Conservation (phyloP, 2,113 vertebrate genomes). For the Hipposideros armiger region DNA sequence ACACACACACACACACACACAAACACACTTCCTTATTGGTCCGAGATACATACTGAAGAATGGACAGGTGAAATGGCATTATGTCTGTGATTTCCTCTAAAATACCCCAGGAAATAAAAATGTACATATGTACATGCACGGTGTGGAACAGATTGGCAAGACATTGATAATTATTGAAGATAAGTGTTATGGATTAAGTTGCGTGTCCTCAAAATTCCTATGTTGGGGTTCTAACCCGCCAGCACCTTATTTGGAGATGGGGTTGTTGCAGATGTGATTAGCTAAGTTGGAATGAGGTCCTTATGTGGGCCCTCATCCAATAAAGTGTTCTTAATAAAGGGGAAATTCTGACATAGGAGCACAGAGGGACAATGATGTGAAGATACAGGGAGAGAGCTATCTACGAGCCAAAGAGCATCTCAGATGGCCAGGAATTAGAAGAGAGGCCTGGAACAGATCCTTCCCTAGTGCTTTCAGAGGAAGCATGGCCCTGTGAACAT, state of each 20-base stretch:
- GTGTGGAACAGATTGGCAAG: background rate
- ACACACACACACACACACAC: background rate
- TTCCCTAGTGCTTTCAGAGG: background rate
- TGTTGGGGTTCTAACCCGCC: background rate
- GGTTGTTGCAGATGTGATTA: background rate
- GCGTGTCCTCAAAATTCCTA: background rate
- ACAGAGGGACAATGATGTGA: background rate
- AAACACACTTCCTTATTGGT: background rate
- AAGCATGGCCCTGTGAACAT: accelerated
- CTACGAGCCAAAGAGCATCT: background rate
- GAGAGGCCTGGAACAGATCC: background rate
- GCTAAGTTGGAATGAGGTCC: background rate
- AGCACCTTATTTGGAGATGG: background rate
- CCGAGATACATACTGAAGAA: background rate
- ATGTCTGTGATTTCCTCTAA: conserved; percentile 39
- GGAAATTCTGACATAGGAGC: background rate
- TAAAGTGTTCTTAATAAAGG: background rate
- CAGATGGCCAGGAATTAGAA: background rate
- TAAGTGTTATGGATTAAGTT: background rate
- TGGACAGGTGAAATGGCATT: background rate
- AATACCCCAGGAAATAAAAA: background rate
- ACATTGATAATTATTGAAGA: background rate
- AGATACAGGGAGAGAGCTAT: background rate
- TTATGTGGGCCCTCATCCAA: background rate
- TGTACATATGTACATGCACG: too few relatives aligned